These are phyloP conservation scores for Ictidomys tridecemlineatus DNA, from an alignment of 2,113 vertebrate genomes.

Conservation along the genomic window DNA sequence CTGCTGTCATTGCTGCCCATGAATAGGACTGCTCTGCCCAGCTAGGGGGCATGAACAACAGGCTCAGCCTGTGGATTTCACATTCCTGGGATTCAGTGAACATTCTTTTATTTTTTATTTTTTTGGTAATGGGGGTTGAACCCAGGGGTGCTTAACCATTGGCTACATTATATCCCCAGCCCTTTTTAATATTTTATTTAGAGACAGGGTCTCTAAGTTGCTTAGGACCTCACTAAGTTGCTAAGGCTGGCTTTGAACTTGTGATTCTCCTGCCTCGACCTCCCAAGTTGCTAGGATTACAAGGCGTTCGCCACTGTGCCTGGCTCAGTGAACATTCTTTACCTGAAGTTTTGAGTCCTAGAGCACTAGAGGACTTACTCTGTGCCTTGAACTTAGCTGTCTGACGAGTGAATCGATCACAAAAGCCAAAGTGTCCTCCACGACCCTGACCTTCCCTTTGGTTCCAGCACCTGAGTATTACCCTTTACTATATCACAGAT, in stretches of 20 bases:
- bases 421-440: not conserved
- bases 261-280: no score
- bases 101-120: not conserved
- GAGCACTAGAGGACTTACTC: not conserved
- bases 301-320: no score
- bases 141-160: no score
- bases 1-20: not conserved
- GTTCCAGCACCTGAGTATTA: not conserved
- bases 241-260: no score
- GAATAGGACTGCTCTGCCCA: not conserved
- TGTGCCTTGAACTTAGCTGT: not conserved
- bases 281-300: no score
- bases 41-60: fast-evolving
- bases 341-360: not conserved
- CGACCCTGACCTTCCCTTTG: not conserved
- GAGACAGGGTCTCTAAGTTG: no score
- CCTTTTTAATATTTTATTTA: no score
- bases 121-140: no score
- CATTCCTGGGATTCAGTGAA: not conserved
- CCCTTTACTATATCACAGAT: not conserved
- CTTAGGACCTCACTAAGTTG: no score
- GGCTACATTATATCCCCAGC: no score
- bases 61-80: not conserved
- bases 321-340: not conserved
- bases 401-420: not conserved